Evolutionary conservation across 2,113 vertebrate species (phyloP).

Genomic region (Trogon surrucura): DNA sequence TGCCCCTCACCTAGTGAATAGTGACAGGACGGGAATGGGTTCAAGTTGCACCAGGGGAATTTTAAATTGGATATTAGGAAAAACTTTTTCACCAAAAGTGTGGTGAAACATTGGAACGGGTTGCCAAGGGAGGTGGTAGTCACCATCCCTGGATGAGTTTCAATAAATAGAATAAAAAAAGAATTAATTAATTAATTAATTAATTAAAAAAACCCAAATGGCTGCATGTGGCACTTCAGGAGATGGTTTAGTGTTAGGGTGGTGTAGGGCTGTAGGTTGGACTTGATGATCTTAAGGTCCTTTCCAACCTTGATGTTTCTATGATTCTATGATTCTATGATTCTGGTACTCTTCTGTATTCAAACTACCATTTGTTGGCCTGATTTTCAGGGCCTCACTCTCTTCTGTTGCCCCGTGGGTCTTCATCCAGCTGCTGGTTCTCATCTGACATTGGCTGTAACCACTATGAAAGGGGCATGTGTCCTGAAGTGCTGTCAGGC

Average conservation of each 20-base stretch:
- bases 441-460: not conserved
- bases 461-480: not conserved
- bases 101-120: not conserved
- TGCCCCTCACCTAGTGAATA: not conserved
- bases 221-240: no score
- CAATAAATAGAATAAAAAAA: no score
- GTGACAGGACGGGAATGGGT: not conserved
- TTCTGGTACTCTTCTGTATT: not conserved
- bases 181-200: no score
- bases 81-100: not conserved
- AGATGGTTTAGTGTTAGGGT: no score
- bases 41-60: not conserved
- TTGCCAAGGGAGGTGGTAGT: not conserved
- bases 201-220: no score
- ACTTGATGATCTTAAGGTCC: no score
- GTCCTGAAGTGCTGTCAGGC: not conserved
- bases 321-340: no score
- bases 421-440: not conserved
- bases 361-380: not conserved
- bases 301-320: no score
- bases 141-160: not conserved
- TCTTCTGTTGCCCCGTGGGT: not conserved
- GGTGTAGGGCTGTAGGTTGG: no score
- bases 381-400: not conserved
- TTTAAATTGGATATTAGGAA: not conserved